phyloP scores from a whole-genome alignment of 2,113 vertebrate species.

The Urocynchramus pylzowi region DNA sequence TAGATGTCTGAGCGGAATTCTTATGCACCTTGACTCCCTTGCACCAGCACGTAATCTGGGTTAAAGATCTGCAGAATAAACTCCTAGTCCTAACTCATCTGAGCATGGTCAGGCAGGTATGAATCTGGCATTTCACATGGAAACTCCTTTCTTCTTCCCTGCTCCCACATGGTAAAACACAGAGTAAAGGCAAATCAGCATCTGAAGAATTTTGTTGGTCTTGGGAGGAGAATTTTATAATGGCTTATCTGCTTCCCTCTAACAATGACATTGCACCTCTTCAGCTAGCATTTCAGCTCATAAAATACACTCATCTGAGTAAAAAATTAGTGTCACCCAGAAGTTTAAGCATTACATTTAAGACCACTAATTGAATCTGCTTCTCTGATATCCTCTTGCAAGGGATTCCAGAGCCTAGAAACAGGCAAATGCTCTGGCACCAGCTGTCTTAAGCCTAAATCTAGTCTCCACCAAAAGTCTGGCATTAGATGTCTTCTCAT shows the following conservation, averaged over 20 bases:
- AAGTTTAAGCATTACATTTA: background rate
- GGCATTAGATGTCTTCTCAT: slow-evolving; percentile 38
- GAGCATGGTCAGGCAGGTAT: background rate
- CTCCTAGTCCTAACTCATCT: background rate
- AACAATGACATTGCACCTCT: background rate
- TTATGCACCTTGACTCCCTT: background rate
- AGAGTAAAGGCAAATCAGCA: background rate
- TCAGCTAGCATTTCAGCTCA: background rate
- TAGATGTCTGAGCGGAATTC: background rate
- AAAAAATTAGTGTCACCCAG: background rate
- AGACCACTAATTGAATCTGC: slow-evolving; percentile 40
- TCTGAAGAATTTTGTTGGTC: background rate
- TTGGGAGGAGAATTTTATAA: background rate
- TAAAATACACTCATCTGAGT: background rate
- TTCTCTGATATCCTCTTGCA: slow-evolving; percentile 26
- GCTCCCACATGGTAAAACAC: background rate
- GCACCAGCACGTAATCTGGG: background rate
- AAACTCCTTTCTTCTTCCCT: background rate
- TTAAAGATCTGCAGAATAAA: background rate
- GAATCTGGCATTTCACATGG: background rate
- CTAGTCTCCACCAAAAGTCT: slow-evolving; percentile 53
- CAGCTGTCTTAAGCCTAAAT: slow-evolving; percentile 64
- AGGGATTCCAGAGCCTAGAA: slow-evolving; percentile 33
- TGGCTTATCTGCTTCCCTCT: background rate
- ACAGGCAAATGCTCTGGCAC: slow-evolving; percentile 37